phyloP scores from a whole-genome alignment of 2,888 invertebrate species.

The Pterobdella sp. region DNA sequence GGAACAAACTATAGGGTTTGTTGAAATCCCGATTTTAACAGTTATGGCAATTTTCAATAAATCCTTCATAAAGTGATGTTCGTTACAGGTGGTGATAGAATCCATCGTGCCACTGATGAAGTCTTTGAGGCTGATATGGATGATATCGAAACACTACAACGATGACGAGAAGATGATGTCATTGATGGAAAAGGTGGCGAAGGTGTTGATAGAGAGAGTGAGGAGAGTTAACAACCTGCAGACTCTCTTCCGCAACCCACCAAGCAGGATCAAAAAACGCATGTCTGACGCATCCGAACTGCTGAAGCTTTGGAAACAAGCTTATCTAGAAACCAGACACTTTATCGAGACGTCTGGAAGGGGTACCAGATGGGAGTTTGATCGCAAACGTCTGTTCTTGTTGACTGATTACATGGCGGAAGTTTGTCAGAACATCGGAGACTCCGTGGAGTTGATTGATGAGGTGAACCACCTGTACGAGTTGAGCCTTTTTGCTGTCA shows the following conservation, averaged over 20 bases:
- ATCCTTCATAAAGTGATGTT: neutral
- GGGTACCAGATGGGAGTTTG: slow-evolving; percentile 30
- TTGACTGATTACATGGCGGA: slow-evolving; percentile 26
- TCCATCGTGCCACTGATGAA: slow-evolving; percentile 29
- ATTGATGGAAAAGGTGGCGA: slow-evolving; percentile 28
- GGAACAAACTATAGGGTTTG: slow-evolving; percentile 29
- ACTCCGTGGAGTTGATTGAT: slow-evolving; percentile 23
- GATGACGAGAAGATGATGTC: slow-evolving; percentile 31
- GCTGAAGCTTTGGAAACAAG: slow-evolving; percentile 27
- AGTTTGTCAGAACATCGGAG: slow-evolving; percentile 25
- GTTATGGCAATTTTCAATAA: neutral
- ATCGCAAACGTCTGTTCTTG: slow-evolving; percentile 27
- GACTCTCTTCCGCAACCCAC: slow-evolving; percentile 19
- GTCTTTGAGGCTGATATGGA: slow-evolving; percentile 30
- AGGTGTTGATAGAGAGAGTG: slow-evolving; percentile 27
- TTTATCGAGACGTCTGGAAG: slow-evolving; percentile 29
- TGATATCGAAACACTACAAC: slow-evolving; percentile 30
- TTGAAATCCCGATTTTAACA: slow-evolving; percentile 1
- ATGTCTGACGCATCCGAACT: slow-evolving; percentile 18
- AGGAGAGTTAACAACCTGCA: slow-evolving; percentile 18
- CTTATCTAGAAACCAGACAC: slow-evolving; percentile 29
- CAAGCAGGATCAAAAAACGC: neutral
- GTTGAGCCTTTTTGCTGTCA: slow-evolving; percentile 24
- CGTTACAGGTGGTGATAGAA: slow-evolving; percentile 24
- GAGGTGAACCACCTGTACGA: slow-evolving; percentile 28